phyloP scores from a whole-genome alignment of 2,113 vertebrate genomes.

The Cottus gobio region DNA sequence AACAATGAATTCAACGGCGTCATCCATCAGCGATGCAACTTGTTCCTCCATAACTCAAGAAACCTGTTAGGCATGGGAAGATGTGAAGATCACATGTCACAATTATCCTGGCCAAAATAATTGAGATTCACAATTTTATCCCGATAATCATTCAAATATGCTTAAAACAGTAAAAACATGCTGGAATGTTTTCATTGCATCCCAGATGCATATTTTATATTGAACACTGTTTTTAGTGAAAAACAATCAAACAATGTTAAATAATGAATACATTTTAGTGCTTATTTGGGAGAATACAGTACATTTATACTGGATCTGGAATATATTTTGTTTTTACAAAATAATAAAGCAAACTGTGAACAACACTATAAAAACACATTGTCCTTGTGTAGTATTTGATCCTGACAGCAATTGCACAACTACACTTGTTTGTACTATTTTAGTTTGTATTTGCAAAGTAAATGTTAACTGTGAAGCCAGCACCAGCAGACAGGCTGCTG shows the following conservation, averaged over 20 bases:
- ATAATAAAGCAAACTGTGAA: background rate
- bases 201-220: no score
- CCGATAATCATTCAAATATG: background rate
- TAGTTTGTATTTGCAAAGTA: background rate
- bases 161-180: background rate
- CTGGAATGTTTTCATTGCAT: background rate
- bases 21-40: no score
- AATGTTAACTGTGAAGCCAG: background rate
- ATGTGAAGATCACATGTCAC: no score
- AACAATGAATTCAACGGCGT: background rate
- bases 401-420: background rate
- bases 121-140: no score
- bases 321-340: background rate
- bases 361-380: background rate
- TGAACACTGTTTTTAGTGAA: no score
- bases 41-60: no score
- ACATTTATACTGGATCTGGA: background rate
- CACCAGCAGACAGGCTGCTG: background rate
- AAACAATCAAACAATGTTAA: no score
- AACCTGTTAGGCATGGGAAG: no score
- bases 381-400: background rate
- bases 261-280: no score
- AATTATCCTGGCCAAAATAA: no score
- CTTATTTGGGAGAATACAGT: background rate
- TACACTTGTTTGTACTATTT: background rate